These are phyloP conservation scores for Sebastes dallii DNA, from an alignment of 2,797 vertebrate species.

Conservation along the genomic window DNA sequence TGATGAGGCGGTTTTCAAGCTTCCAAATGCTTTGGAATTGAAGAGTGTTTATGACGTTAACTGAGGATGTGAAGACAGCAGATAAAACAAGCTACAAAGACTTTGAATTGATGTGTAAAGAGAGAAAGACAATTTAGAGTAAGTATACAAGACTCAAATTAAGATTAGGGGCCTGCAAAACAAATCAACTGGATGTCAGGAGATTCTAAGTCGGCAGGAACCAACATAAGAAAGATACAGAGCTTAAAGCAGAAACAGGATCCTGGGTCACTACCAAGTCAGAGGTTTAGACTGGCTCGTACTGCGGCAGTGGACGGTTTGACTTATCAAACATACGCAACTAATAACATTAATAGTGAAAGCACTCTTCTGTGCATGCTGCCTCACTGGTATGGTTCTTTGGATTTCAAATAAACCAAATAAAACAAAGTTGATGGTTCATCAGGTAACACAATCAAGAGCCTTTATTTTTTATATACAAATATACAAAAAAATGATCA, in stretches of 20 bases:
- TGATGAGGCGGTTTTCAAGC: neutral
- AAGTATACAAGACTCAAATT: neutral
- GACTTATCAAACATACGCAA: neutral
- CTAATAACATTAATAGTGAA: neutral
- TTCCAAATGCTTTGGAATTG: neutral
- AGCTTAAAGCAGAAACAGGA: neutral
- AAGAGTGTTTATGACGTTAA: neutral
- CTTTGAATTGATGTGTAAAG: neutral
- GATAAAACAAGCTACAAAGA: neutral
- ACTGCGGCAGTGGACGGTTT: neutral
- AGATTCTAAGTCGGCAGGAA: neutral
- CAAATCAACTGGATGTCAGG: neutral
- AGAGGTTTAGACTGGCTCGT: neutral
- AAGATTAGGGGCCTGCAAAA: neutral
- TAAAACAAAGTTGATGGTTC: neutral
- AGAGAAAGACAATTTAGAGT: neutral
- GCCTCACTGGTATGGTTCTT: neutral
- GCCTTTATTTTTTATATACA: conserved; percentile 48
- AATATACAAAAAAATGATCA: conserved; percentile 47
- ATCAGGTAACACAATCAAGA: conserved; percentile 4
- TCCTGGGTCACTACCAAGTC: neutral
- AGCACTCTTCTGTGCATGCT: neutral
- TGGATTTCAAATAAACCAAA: neutral
- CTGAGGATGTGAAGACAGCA: neutral
- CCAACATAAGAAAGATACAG: neutral